A percentile compares a stretch with the other conserved stretches of the same genome.
Evolutionary conservation across 1,140 invertebrate genomes (phyloP).

Genomic region (Olivierus martensii): DNA sequence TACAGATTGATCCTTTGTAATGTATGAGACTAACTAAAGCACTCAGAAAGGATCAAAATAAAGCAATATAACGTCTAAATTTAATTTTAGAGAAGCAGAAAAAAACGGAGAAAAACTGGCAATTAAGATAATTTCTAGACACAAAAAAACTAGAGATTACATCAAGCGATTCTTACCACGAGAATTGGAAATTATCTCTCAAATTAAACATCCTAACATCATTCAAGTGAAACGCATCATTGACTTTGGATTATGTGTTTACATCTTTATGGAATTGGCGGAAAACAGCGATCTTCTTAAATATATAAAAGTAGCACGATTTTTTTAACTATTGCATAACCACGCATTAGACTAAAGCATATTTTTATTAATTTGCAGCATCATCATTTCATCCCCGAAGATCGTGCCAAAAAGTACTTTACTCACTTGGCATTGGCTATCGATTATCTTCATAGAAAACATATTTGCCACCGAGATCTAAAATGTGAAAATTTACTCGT

Average conservation of each 20-base stretch:
- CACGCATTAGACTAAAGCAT: too few relatives aligned
- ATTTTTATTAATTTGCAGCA: not conserved
- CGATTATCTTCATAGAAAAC: slow-evolving; percentile 41
- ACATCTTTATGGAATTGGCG: slow-evolving; percentile 49
- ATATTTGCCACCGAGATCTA: slow-evolving; percentile 51
- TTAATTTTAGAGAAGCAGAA: not conserved
- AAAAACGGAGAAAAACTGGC: slow-evolving; percentile 38
- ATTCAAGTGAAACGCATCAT: slow-evolving; percentile 44
- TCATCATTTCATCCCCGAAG: slow-evolving; percentile 7
- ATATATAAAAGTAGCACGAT: slow-evolving; percentile 30
- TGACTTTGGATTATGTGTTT: slow-evolving; percentile 36
- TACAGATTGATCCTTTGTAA: too few relatives aligned
- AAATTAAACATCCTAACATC: slow-evolving; percentile 73
- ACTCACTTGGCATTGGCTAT: slow-evolving; percentile 40
- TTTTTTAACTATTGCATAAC: too few relatives aligned
- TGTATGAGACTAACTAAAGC: too few relatives aligned
- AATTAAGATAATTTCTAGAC: slow-evolving; percentile 33
- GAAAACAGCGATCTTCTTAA: slow-evolving; percentile 40
- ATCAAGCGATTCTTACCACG: slow-evolving; percentile 79
- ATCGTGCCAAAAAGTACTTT: slow-evolving; percentile 19
- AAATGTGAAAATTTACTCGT: slow-evolving; percentile 58
- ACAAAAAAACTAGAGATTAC: slow-evolving; percentile 35
- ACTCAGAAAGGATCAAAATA: too few relatives aligned
- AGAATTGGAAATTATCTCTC: slow-evolving; percentile 74
- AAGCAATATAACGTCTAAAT: too few relatives aligned